Percentiles rank a stretch among this genome's conserved stretches.
phyloP scores from a whole-genome alignment of 2,113 vertebrate genomes.

The Pomatorhinus ruficollis region DNA sequence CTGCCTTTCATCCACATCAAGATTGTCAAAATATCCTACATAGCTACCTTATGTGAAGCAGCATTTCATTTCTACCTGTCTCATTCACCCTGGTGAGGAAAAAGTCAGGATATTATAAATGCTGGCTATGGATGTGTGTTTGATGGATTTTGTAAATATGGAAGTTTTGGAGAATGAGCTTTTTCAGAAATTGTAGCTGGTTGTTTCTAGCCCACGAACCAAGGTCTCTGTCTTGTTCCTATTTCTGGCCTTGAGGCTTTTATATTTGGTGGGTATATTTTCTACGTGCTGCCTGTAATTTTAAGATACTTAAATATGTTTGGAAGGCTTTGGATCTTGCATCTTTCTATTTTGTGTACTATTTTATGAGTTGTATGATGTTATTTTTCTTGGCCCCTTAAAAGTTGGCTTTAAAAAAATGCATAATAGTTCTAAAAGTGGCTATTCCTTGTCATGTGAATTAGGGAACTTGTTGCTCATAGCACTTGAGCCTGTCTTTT shows the following conservation, averaged over 20 bases:
- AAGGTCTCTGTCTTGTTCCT: neutral
- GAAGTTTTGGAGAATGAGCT: neutral
- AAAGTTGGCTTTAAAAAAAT: neutral
- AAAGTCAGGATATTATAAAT: fast-evolving
- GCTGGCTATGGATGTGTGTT: fast-evolving
- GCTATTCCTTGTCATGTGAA: neutral
- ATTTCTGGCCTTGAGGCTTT: neutral
- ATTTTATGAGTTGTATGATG: neutral
- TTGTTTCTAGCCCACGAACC: neutral
- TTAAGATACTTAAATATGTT: neutral
- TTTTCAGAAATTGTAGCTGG: neutral
- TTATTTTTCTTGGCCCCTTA: neutral
- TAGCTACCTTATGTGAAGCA: neutral
- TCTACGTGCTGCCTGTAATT: neutral
- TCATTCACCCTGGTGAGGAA: neutral
- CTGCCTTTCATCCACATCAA: neutral
- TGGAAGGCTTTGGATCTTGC: neutral
- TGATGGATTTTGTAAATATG: neutral
- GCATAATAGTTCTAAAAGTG: neutral
- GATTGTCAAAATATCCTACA: neutral
- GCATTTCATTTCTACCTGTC: neutral
- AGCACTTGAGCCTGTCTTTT: neutral
- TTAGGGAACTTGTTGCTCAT: neutral
- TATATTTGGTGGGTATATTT: neutral
- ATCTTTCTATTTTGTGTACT: neutral